Base-by-base conservation (phyloP, 2,888 invertebrate genomes). In the Luperina nickerlii region DNA sequence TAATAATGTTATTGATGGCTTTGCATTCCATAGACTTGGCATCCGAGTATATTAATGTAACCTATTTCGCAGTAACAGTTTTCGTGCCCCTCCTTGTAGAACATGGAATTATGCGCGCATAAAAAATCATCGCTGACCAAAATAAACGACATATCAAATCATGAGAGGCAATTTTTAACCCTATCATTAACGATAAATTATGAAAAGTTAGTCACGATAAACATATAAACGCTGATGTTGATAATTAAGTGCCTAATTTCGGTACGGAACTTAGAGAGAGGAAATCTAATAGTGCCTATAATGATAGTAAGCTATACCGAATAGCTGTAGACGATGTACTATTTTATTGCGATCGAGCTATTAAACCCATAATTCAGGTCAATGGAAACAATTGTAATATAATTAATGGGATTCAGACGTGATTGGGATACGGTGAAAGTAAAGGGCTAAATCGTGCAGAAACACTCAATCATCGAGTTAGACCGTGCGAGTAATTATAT, bases 131-230 rank as follows among this genome's bases (percentile, higher is more conserved):
- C 42, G 74, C 65, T 76, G 83, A 70, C 79, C 78, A 32, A 77
- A 76, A 83, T 73, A 79, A 85, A 74, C 79, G 78, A 82, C 68
- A 78, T 67, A 78, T 79, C 76, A 76, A 81, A 42, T 68, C 69
- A 75, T 45, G 68, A 82, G 67, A 82, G 70, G 75, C 48, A 80
- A 80, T 75, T 65, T 71, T 67, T 2, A 78, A 86, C 67, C 68
- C 54, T 89, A 79, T 81, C 42, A 89, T 89, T 87, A 88, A 82
- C 69, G 78, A 79, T 78, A 86, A 77, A 84, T 85, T 87, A 86
- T 84, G 71, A 82, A 87, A 83, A 88, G 84, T 84, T 83, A 88
- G 85, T 87, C 89, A 87, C 90, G 89, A 90, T 85, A 85, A 87
- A 84, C 81, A 86, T 82, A 90, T 81, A 83, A 83, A 79, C 81